phyloP scores from a whole-genome alignment of 1,140 invertebrate genomes.

The Bombus impatiens region DNA sequence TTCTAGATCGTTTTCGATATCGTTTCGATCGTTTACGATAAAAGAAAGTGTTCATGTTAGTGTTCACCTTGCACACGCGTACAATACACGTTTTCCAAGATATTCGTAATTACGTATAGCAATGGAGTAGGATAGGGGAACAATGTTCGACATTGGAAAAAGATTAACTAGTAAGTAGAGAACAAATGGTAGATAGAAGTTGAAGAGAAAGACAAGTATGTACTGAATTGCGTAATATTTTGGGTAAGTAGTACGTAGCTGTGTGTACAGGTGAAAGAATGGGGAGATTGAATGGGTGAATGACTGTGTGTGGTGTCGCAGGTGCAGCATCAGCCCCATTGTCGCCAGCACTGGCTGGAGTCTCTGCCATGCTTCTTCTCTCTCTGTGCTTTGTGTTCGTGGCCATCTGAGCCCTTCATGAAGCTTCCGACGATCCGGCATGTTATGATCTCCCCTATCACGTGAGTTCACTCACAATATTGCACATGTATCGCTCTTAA shows the following conservation, averaged over 20 bases:
- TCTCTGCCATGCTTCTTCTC: conserved; percentile 82
- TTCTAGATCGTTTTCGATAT: neutral
- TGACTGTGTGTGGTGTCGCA: conserved; percentile 82
- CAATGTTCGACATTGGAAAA: neutral
- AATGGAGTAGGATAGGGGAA: neutral
- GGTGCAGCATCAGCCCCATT: conserved; percentile 80
- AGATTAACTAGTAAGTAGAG: neutral
- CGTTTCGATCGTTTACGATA: neutral
- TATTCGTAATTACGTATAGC: neutral
- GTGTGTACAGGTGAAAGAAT: conserved; percentile 60
- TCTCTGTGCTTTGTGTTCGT: conserved; percentile 83
- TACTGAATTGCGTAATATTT: conserved; percentile 53
- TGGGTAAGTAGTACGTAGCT: conserved; percentile 71
- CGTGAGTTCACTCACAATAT: conserved; percentile 81
- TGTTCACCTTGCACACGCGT: conserved; percentile 9
- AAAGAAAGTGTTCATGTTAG: neutral
- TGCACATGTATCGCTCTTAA: conserved; percentile 67
- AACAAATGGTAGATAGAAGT: conserved; percentile 3
- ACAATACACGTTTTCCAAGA: neutral
- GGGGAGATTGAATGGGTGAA: conserved; percentile 71
- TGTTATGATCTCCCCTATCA: conserved; percentile 81
- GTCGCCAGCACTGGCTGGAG: conserved; percentile 80
- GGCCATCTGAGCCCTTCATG: conserved; percentile 81
- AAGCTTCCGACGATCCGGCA: conserved; percentile 80
- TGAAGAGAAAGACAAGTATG: conserved; percentile 6